Conservation (phyloP, 2,113 vertebrate genomes). For the Serinus canaria region DNA sequence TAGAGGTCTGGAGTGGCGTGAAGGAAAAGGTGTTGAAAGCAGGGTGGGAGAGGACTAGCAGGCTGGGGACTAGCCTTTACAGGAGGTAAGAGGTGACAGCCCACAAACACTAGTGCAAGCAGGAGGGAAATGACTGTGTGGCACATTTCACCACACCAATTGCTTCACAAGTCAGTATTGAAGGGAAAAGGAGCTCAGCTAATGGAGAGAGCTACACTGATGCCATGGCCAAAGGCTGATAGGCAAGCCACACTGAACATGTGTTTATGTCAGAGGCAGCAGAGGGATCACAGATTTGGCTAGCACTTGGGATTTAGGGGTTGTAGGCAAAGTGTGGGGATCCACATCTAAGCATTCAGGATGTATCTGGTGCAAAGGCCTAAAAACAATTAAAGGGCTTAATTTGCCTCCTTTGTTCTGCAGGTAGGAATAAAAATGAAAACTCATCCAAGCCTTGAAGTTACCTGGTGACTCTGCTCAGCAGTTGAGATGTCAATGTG, state of each 20-base stretch:
- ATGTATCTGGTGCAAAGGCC: not conserved
- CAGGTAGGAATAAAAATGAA: not conserved
- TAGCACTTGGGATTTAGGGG: not conserved
- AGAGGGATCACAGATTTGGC: not conserved
- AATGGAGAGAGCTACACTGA: not conserved
- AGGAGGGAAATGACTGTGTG: not conserved
- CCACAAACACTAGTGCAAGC: not conserved
- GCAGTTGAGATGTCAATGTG: not conserved
- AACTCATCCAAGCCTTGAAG: not conserved
- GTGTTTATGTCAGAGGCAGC: accelerated
- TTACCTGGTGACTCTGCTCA: not conserved
- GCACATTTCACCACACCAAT: accelerated
- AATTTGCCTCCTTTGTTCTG: not conserved
- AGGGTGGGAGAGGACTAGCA: not conserved
- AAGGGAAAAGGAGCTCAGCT: not conserved
- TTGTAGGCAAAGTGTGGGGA: not conserved
- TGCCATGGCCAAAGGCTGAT: accelerated
- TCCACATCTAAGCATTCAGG: accelerated
- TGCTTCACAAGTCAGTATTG: not conserved
- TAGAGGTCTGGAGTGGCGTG: accelerated
- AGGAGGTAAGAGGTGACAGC: not conserved
- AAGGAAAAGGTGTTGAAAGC: not conserved
- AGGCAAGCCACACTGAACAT: accelerated
- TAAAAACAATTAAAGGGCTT: not conserved
- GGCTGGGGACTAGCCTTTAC: not conserved